Base-by-base conservation (phyloP, 2,113 vertebrate genomes). In the Ibidorhyncha struthersii region DNA sequence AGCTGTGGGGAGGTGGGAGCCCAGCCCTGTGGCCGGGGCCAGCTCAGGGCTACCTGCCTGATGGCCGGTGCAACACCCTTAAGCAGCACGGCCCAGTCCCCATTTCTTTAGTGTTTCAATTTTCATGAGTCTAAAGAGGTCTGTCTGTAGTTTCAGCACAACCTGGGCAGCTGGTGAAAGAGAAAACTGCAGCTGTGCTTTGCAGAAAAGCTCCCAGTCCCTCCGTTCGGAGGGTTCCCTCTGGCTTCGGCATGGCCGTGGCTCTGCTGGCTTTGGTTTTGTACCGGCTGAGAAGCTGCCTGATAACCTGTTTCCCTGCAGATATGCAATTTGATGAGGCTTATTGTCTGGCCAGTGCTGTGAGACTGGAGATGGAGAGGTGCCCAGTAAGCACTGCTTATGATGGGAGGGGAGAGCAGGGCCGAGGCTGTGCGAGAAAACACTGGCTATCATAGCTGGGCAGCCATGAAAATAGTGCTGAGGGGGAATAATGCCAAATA, bases 341-440 rank as follows among this genome's bases (percentile, higher is more conserved):
- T 34, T 76, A 26, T 49, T 6, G 0, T 15, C 7, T 19, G 84
- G 62, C 72, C 72, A 77, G 52, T 0, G 0, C 55, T 74, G 55
- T 15, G 41, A 23, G n/a, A 12, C 26, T 58, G 86, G 56, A 40
- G 41, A 26, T 13, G 34, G 61, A 82, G 66, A 71, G 30, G 27
- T 76, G 71, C 59, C 50, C 0, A 0, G 15, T 58, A 45, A 38
- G 56, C 0, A 16, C 0, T 0, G n/a, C 29, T 70, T 8, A 1
- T 34, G 52, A 66, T 30, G 26, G 47, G 30, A 89, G 30, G 79
- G 50, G 25, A 76, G 67, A 76, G 67, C 26, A 29, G 43, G 27
- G 80, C 52, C 1, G 4, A 61, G 58, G 23, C 71, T 67, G 12
- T 12, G 71, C 49, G 62, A 72, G 76, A 36, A 71, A 93, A 72